Evolutionary conservation across 2,113 vertebrate genomes (phyloP).

Genomic region (Chiloscyllium plagiosum): DNA sequence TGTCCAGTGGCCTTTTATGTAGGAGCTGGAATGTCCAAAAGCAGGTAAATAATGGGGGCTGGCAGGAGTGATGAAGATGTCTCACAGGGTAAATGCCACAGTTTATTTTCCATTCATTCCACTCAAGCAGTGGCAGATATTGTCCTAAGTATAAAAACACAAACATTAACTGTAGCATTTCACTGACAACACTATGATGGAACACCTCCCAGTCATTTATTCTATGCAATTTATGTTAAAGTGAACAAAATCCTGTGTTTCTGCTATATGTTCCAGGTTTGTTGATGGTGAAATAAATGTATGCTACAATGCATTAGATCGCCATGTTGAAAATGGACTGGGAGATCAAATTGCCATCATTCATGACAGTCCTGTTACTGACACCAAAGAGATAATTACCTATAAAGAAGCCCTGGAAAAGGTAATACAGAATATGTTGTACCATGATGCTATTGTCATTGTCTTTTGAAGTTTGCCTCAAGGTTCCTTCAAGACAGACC

Average conservation of each 20-base stretch:
- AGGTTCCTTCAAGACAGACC: neutral
- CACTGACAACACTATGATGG: neutral
- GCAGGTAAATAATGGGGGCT: neutral
- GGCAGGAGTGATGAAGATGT: neutral
- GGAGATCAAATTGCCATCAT: slow-evolving; percentile 81
- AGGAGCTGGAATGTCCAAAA: neutral
- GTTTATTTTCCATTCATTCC: neutral
- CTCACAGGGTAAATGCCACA: neutral
- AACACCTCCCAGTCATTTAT: neutral
- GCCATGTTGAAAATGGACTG: slow-evolving; percentile 75
- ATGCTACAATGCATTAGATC: slow-evolving; percentile 89
- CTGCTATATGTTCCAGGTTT: slow-evolving; percentile 68
- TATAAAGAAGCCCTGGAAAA: slow-evolving; percentile 78
- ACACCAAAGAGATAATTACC: slow-evolving; percentile 69
- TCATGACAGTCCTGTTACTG: slow-evolving; percentile 88
- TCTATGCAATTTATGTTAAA: neutral
- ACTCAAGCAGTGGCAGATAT: neutral
- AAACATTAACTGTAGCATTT: neutral
- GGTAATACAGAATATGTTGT: slow-evolving; percentile 52
- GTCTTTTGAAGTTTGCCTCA: neutral
- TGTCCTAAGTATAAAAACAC: neutral
- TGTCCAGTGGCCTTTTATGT: neutral
- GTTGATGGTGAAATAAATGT: slow-evolving; percentile 84
- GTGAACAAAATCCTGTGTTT: neutral
- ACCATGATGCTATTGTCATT: neutral